Base-by-base conservation (phyloP, 2,797 vertebrate genomes). In the Aratinga solstitialis region DNA sequence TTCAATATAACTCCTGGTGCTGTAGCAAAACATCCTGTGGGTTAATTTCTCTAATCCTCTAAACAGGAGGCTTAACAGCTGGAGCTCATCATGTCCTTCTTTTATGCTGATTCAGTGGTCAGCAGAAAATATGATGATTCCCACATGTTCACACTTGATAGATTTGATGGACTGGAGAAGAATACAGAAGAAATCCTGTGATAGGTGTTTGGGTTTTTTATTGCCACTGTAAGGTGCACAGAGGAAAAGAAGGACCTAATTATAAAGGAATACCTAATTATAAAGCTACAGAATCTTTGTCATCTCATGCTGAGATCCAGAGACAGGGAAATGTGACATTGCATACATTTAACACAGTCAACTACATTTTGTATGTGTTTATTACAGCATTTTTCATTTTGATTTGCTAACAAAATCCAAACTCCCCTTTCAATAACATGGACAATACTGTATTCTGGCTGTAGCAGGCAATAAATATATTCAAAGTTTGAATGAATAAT, bases 101-200 rank as follows among this genome's bases (percentile, higher is more conserved):
- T 90, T 96, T 94, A 78, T 94, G 87, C 92, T 96, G 93, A 96
- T 87, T 95, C 91, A 93, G 61, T 84, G 89, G 96, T 96, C 81
- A 96, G 89, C 88, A 96, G 93, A 97, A 97, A 96, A 95, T 81
- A 91, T 54, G 90, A 96, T 90, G 81, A 94, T 94, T 93, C 94
- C 96, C 95, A 97, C 89, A 97, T 97, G 94, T 95, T 94, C 94
- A 77, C 82, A 87, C 80, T 93, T 75, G 80, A 87, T 93, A 93
- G 59, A 89, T 34, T 83, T 89, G 93, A 79, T 40, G 88, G 89
- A 51, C 95, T 96, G 90, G 90, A 91, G 93, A 95, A 63, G 24
- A 95, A 90, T 87, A 76, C 14, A 83, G 56, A 26, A 56, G 29
- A 74, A 91, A 95, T 91, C 50, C 50, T 78, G 76, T 84, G 84